phyloP scores from a whole-genome alignment of 2,797 vertebrate species.

The Anguilla marmorata region DNA sequence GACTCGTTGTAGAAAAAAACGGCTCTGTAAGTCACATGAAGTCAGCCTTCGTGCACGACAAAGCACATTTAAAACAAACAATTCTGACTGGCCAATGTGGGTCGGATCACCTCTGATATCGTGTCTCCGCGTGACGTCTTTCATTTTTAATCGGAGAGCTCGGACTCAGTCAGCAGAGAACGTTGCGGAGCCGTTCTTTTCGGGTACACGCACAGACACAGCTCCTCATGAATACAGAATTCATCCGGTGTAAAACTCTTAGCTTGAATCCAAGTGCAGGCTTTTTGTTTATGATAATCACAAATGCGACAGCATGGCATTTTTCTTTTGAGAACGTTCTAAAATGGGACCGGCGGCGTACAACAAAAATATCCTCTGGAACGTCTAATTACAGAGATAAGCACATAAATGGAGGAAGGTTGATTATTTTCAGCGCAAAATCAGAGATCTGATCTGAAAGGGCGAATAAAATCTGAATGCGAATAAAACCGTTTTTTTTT shows the following conservation, averaged over 20 bases:
- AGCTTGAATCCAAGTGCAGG: background rate
- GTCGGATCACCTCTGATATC: background rate
- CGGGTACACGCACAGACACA: background rate
- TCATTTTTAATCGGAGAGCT: background rate
- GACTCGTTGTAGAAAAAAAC: background rate
- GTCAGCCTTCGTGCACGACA: background rate
- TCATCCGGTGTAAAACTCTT: background rate
- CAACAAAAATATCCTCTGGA: conserved; percentile 17
- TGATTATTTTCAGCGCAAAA: background rate
- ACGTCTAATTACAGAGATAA: conserved; percentile 20
- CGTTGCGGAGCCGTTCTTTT: background rate
- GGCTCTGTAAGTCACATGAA: background rate
- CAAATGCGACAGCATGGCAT: background rate
- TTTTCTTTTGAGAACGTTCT: conserved; percentile 1
- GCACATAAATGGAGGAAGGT: background rate
- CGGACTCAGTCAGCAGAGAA: background rate
- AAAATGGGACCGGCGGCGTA: background rate
- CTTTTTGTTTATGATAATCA: background rate
- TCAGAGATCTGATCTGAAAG: conserved; percentile 9
- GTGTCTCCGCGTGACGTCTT: background rate
- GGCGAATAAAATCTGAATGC: background rate
- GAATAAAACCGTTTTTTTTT: background rate
- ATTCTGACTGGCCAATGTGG: background rate
- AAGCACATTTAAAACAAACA: background rate
- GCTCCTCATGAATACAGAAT: background rate